Conservation (phyloP, 92 coral and sea anemone genomes). For the Zoanthus solanderi region DNA sequence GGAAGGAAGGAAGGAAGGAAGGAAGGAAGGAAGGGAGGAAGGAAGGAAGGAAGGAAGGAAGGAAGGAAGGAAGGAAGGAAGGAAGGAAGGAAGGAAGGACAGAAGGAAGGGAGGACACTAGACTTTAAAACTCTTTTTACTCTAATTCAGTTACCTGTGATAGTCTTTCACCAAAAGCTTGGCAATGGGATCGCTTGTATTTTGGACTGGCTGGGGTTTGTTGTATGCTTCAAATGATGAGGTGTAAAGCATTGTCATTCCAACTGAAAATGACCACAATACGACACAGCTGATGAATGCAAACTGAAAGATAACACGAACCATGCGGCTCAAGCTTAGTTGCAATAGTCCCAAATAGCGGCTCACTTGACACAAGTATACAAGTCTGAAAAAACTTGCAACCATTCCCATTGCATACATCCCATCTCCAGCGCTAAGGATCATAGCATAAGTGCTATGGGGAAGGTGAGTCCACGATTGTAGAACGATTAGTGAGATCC, state of each 20-base stretch:
- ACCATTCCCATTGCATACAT: slow-evolving; percentile 94
- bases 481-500: slow-evolving; percentile 68
- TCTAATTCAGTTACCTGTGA: slow-evolving; percentile 55
- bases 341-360: slow-evolving; percentile 95
- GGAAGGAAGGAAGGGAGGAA: neutral
- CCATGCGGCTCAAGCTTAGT: slow-evolving; percentile 96
- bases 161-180: slow-evolving; percentile 67
- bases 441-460: slow-evolving; percentile 40
- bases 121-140: neutral
- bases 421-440: slow-evolving; percentile 91
- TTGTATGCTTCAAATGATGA: slow-evolving; percentile 89
- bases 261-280: slow-evolving; percentile 92
- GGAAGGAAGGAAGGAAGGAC: neutral
- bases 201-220: slow-evolving; percentile 55
- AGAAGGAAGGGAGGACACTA: neutral
- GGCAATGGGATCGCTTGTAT: slow-evolving; percentile 29
- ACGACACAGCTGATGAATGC: slow-evolving; percentile 96
- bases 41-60: neutral
- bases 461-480: slow-evolving; percentile 25
- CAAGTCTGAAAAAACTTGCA: slow-evolving; percentile 93
- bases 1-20: neutral
- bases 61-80: neutral
- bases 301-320: slow-evolving; percentile 96
- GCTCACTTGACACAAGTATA: slow-evolving; percentile 97
- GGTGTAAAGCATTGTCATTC: slow-evolving; percentile 92